Base-by-base conservation (phyloP, 2,888 invertebrate species). In the Eilema griseolum region DNA sequence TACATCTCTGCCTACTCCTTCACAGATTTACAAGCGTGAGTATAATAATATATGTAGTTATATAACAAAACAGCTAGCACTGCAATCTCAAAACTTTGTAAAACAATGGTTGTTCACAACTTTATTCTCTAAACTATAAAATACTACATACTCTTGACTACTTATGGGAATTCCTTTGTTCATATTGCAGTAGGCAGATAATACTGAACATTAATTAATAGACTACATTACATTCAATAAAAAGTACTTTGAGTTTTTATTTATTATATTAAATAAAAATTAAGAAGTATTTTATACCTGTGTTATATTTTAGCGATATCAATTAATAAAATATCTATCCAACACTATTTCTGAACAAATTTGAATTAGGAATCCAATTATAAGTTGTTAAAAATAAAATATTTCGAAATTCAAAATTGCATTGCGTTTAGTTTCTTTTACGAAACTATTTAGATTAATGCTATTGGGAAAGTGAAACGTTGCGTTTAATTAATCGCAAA, bases 401-500 rank as follows among this genome's bases (percentile, higher is more conserved):
- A 5, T 33, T 62, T 37, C 7, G 16, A 16, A 28, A 28, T 46
- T 64, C 5, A 14, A 16, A 59, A 16, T 20, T 31, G 61, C 28
- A 28, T 20, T 31, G n/a, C 31, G 61, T 56, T 66, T 33, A 31
- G 66, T 66, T 57, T 57, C 33, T 20, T 33, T 37, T 24, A 26
- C 57, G 24, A 26, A 59, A 59, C 57, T 59, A 26, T 59, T 52
- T 10, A n/a, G 52, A 52, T n/a, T 52, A 52, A 61, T 24, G 7
- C 60, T 31, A 24, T 57, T 66, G 33, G 33, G 66, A 60, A 60
- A 60, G 66, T 66, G 26, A 41, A n/a, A 41, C 41, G 26, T n/a
- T 60, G 33, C 65, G 33, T 66, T 59, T 26, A 66, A 59, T 66
- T 57, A 67, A 16, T 57, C 23, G 59, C 37, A 46, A 69, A 56